These are phyloP conservation scores for Caenorhabditis japonica DNA, from an alignment of 2,888 invertebrate species.

Conservation along the genomic window DNA sequence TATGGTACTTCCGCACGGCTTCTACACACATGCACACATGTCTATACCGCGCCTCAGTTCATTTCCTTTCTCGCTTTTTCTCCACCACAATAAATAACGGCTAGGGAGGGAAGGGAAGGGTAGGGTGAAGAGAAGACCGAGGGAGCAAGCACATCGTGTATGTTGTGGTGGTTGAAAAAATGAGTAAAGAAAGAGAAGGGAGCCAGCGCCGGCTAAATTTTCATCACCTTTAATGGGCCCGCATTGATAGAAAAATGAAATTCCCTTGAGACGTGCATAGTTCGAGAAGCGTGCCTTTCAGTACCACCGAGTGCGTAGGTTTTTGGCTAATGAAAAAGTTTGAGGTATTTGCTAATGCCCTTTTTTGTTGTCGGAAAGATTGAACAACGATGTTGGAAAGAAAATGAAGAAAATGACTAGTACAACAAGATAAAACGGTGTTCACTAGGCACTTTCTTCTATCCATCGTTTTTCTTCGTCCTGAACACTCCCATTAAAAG, in stretches of 20 bases:
- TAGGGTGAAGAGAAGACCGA: conserved; percentile 20
- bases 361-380: conserved; percentile 20
- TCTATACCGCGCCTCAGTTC: conserved; percentile 36
- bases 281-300: conserved; percentile 41
- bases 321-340: conserved; percentile 48
- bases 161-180: not conserved
- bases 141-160: too few species aligned
- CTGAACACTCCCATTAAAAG: conserved; percentile 28
- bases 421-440: not conserved
- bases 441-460: conserved; percentile 15
- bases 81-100: conserved; percentile 33
- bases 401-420: too few species aligned
- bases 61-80: conserved; percentile 43
- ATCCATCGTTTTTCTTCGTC: conserved; percentile 6
- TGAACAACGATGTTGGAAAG: conserved; percentile 2
- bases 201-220: conserved; percentile 35
- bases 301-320: conserved; percentile 16
- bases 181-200: not conserved
- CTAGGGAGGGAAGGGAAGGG: conserved; percentile 16
- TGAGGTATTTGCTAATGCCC: not conserved
- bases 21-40: conserved; percentile 40
- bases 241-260: conserved; percentile 26
- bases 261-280: conserved; percentile 38
- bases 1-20: conserved; percentile 50
- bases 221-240: conserved; percentile 56